Evolutionary conservation across 2,888 invertebrate genomes (phyloP).

Genomic region (Nephrotoma appendiculata): DNA sequence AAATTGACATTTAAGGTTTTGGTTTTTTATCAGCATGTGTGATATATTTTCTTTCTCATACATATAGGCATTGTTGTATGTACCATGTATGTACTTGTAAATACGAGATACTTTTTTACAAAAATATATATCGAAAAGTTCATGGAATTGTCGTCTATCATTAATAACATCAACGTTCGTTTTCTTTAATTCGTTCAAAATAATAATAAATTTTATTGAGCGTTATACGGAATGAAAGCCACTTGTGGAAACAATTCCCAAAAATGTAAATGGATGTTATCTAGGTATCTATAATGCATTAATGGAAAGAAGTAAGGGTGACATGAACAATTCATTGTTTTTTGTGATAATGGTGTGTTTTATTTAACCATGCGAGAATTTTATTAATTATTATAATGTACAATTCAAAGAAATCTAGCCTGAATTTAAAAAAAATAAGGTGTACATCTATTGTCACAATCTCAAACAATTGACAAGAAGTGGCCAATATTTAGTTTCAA

Average conservation of each 20-base stretch:
- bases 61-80: not conserved
- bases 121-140: not conserved
- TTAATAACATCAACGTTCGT: not conserved
- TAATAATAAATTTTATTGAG: not conserved
- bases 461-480: too few species aligned
- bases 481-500: too few species aligned
- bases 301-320: not conserved
- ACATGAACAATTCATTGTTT: not conserved
- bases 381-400: too few species aligned
- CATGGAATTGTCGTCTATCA: not conserved
- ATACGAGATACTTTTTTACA: not conserved
- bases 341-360: not conserved
- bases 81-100: not conserved
- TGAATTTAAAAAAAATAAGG: too few species aligned
- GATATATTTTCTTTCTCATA: not conserved
- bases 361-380: too few species aligned
- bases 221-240: not conserved
- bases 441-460: too few species aligned
- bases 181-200: not conserved
- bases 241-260: not conserved
- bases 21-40: not conserved
- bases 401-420: too few species aligned
- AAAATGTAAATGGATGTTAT: not conserved
- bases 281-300: not conserved
- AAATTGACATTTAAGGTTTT: not conserved